Percentiles rank a stretch among this genome's conserved stretches.
These are phyloP conservation scores for Panthera leo DNA, from an alignment of 2,113 vertebrate genomes.

Conservation along the genomic window DNA sequence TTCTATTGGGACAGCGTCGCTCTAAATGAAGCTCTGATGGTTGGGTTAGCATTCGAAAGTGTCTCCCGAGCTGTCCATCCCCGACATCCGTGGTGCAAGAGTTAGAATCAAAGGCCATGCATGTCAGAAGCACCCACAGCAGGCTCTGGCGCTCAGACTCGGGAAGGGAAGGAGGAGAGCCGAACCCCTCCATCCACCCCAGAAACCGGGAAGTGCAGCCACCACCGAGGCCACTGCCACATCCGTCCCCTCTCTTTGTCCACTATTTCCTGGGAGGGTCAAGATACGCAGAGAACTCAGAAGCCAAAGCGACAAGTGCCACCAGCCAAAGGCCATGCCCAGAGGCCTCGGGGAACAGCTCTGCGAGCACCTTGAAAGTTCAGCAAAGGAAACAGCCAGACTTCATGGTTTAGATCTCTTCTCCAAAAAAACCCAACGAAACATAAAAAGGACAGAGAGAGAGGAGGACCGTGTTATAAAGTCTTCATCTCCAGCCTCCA, in stretches of 20 bases:
- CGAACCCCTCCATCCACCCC: not conserved
- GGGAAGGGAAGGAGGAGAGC: too few species aligned
- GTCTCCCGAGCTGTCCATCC: not conserved
- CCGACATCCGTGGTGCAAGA: not conserved
- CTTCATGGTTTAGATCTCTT: not conserved
- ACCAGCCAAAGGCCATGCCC: not conserved
- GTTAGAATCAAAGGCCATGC: not conserved
- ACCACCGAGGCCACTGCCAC: not conserved
- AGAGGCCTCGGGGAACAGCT: too few species aligned
- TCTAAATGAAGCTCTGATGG: not conserved
- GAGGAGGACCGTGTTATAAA: not conserved
- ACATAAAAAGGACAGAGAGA: not conserved
- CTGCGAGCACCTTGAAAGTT: too few species aligned
- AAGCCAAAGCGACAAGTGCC: not conserved
- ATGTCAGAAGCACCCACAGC: not conserved
- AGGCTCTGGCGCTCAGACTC: not conserved
- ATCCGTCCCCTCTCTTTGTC: not conserved
- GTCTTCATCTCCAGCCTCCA: not conserved
- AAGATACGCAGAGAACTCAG: not conserved
- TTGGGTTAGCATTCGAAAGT: not conserved
- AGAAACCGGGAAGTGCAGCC: not conserved
- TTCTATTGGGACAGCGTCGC: fast-evolving
- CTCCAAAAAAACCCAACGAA: not conserved
- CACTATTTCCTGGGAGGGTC: not conserved
- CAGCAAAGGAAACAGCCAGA: not conserved